Evolutionary conservation across 2,888 invertebrate species (phyloP), one percentile per base, ranked within the genome.

Genomic region (Uropetala carovei): DNA sequence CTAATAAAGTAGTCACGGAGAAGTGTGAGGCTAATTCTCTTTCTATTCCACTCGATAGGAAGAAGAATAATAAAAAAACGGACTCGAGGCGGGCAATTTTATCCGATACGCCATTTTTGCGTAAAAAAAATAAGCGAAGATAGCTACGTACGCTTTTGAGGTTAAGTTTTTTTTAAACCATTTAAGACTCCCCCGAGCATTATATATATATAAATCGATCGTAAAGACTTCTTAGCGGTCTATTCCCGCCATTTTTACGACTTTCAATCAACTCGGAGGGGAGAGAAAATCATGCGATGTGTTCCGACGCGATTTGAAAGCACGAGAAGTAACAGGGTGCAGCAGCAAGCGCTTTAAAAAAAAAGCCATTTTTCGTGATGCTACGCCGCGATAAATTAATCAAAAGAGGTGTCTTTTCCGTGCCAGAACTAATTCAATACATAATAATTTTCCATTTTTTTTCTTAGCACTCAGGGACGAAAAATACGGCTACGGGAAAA

Each of bases 11-110:
- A 75, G 75, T 75, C 75, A 13, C 22, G 27, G 75, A 13, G 75
- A 75, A 75, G 75, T 75, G 75, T 75, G 22, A 27, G 75, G 75
- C 75, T 75, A 75, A 75, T 75, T 75, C 27, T 14, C 75, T 75
- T 75, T 75, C 22, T 75, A 27, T 22, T 22, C 22, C 22, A 22
- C 22, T 22, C 22, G 22, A 13, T 22, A 22, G 75, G 22, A 75
- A 75, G 27, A 75, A 75, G 27, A 60, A 60, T 2, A 27, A 75
- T 75, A 75, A 27, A 75, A 75, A 75, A 75, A 27, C 75, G 22
- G 75, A 75, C 75, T 10, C 75, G n/a, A n/a, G n/a, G n/a, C 68
- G 68, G 27, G 75, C 75, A 27, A 75, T 75, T 75, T 75, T 75
- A 75, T 75, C 27, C 75, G 3, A 75, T 75, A 27, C 27, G 9